phyloP scores from a whole-genome alignment of 2,888 invertebrate genomes.

The Pseudolycoriella hygida region DNA sequence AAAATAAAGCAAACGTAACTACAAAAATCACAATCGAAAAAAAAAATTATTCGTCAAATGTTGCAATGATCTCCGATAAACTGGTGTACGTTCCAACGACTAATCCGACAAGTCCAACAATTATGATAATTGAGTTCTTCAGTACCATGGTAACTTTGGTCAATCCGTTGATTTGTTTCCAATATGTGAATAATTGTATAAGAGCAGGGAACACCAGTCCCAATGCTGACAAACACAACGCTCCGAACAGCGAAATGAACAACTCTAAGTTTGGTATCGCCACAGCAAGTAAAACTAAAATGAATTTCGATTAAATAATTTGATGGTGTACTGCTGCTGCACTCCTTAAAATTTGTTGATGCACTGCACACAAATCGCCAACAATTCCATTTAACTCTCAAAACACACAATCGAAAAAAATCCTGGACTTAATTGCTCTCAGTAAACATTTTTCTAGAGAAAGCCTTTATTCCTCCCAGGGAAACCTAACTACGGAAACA shows the following conservation, averaged over 20 bases:
- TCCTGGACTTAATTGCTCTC: too few relatives aligned
- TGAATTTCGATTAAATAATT: background rate
- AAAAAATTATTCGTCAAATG: background rate
- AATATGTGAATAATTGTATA: conserved; percentile 68
- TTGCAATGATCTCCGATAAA: conserved; percentile 9
- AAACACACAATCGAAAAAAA: too few relatives aligned
- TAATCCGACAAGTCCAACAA: conserved; percentile 48
- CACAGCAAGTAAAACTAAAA: conserved; percentile 61
- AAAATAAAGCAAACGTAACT: too few relatives aligned
- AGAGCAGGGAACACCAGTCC: conserved; percentile 82
- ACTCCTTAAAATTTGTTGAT: too few relatives aligned
- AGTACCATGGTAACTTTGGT: conserved; percentile 37
- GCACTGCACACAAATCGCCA: too few relatives aligned
- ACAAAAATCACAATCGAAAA: too few relatives aligned
- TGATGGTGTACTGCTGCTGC: too few relatives aligned
- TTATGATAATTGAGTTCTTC: conserved; percentile 42
- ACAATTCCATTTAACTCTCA: too few relatives aligned
- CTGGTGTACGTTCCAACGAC: conserved; percentile 54
- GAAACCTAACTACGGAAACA: too few relatives aligned
- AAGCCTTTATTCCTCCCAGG: too few relatives aligned
- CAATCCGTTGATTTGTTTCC: conserved; percentile 42
- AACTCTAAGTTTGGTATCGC: conserved; percentile 71
- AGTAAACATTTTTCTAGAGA: too few relatives aligned
- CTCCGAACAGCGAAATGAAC: conserved; percentile 71
- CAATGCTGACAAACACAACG: conserved; percentile 71